phyloP scores from a whole-genome alignment of 1,140 invertebrate species.

The Drosophila bocki region DNA sequence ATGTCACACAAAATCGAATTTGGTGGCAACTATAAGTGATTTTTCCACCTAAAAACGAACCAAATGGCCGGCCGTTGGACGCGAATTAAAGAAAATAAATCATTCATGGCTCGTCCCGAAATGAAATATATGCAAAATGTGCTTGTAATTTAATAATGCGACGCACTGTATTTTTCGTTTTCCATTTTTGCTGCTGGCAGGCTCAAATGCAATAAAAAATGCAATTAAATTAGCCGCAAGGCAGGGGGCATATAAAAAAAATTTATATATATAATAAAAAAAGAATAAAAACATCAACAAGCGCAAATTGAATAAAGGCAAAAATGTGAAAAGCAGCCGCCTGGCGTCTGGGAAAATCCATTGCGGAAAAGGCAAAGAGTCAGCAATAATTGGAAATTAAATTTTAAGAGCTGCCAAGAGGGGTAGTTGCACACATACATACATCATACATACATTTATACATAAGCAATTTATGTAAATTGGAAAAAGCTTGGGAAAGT shows the following conservation, averaged over 20 bases:
- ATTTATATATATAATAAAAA: slow-evolving; percentile 3
- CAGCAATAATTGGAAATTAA: slow-evolving; percentile 77
- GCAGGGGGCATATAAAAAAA: slow-evolving; percentile 44
- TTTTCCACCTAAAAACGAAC: slow-evolving; percentile 12
- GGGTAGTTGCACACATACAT: neutral
- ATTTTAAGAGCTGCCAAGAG: slow-evolving; percentile 44
- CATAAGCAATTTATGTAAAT: slow-evolving; percentile 68
- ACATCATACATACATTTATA: neutral
- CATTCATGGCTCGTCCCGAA: slow-evolving; percentile 22
- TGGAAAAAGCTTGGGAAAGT: slow-evolving; percentile 59
- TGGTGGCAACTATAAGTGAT: slow-evolving; percentile 7
- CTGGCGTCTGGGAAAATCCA: slow-evolving; percentile 29
- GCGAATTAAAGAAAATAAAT: slow-evolving; percentile 43
- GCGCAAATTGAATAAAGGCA: slow-evolving; percentile 68
- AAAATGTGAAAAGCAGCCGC: slow-evolving; percentile 33
- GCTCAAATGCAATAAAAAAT: slow-evolving; percentile 77
- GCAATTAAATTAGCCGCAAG: slow-evolving; percentile 80
- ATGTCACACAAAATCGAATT: slow-evolving; percentile 31
- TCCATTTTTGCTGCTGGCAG: slow-evolving; percentile 19
- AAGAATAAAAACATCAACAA: slow-evolving; percentile 48
- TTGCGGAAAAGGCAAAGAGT: slow-evolving; percentile 41
- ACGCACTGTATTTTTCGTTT: slow-evolving; percentile 32
- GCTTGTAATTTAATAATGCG: slow-evolving; percentile 62
- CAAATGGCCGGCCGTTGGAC: slow-evolving; percentile 24
- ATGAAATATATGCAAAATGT: slow-evolving; percentile 30